Base-by-base conservation (phyloP, 1,140 invertebrate species). In the Andrena cerasifolii region DNA sequence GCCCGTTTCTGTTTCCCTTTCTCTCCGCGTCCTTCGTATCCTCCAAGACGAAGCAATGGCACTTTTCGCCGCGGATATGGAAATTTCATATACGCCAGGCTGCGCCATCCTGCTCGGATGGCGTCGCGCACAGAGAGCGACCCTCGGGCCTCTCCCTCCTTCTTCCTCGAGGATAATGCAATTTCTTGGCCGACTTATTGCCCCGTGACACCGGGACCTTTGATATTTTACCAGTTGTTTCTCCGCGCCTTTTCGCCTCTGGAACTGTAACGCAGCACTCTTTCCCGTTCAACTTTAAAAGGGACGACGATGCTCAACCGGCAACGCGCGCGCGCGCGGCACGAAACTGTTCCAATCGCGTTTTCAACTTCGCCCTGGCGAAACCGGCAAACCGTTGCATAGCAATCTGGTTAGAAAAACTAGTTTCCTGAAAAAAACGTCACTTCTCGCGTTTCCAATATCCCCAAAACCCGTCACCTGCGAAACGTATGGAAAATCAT, bases 11-110 rank as follows among this genome's bases (percentile, higher is more conserved):
- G 2, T 45, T 54, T 16, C 33, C 14, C 1, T 7, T 5, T 61
- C 18, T 24, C 5, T 21, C 40, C 28, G 6, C 31, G 14, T 7
- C 31, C 28, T 31, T 45, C 33, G 33, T 61, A 33, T 33, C 1
- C 18, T 66, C 26, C 63, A 67, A 74, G 76, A 78, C 67, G 83
- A 78, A 66, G 65, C 67, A 68, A 74, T 72, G 78, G 66, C 76
- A 90, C 88, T 90, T 89, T 89, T 89, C 86, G 78, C 81, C 65
- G 76, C 78, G 78, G 74, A 88, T 90, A 91, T 91, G 86, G 87
- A 89, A 90, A 89, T 90, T 91, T 87, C 85, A 90, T 89, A 91
- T 85, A 83, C 82, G 82, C 83, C 80, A 4, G 51, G 76, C 76
- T 78, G 76, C 74, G 66, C 24, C 26, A 26, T 56, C n/a, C 26